phyloP scores from a whole-genome alignment of 2,888 invertebrate genomes.

The Nomada flava region DNA sequence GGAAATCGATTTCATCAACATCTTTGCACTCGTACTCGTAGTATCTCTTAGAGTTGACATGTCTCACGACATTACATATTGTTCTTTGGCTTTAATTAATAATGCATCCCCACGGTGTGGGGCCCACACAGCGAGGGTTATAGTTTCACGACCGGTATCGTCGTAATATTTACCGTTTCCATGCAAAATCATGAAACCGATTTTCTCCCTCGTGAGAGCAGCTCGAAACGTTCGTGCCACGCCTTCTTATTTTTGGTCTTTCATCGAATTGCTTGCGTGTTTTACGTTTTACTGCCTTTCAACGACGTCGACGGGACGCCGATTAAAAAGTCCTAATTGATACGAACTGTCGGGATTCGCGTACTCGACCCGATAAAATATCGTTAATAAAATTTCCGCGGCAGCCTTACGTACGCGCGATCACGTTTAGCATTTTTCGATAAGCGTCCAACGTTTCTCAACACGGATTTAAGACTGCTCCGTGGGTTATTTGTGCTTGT shows the following conservation, averaged over 20 bases:
- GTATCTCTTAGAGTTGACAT: background rate
- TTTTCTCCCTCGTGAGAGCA: constrained; percentile 37
- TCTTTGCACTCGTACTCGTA: background rate
- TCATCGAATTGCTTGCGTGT: background rate
- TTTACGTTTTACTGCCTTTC: constrained; percentile 7
- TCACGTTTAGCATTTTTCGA: background rate
- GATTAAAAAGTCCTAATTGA: constrained; percentile 20
- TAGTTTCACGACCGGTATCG: constrained; percentile 17
- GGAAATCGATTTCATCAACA: background rate
- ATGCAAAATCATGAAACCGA: constrained; percentile 26
- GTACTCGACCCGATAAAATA: background rate
- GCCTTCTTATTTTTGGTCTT: background rate
- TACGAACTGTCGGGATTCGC: background rate
- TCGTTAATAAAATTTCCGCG: background rate
- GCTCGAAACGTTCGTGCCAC: background rate
- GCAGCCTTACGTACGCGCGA: background rate
- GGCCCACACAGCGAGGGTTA: background rate
- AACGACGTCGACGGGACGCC: background rate
- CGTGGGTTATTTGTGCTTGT: background rate
- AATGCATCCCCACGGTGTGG: no score
- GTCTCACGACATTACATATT: background rate
- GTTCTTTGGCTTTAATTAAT: background rate
- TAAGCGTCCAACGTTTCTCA: background rate
- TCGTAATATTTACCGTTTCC: constrained; percentile 3
- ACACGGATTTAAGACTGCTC: background rate